Evolutionary conservation across 2,113 vertebrate species (phyloP).

Genomic region (Periophthalmus modestus): DNA sequence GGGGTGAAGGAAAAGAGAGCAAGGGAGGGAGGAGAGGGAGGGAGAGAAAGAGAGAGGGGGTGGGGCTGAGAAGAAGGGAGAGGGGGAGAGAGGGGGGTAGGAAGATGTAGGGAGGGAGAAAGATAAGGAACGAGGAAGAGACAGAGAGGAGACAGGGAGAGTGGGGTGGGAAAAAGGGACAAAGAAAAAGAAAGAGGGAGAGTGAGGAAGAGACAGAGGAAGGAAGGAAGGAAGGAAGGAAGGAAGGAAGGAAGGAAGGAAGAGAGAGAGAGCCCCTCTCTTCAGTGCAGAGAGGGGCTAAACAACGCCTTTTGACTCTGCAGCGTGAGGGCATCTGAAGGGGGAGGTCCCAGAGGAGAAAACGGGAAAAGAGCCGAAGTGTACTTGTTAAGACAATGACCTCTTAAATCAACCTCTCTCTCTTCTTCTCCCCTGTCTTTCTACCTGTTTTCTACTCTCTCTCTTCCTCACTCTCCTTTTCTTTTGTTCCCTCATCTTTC

Average conservation of each 20-base stretch:
- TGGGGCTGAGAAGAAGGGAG: conserved; percentile 63
- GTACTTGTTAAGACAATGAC: conserved; percentile 75
- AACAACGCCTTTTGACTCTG: conserved; percentile 79
- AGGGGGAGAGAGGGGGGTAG: no score
- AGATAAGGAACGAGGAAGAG: not conserved
- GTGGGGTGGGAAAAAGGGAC: not conserved
- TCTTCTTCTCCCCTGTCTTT: no score
- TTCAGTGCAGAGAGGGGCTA: conserved; percentile 69
- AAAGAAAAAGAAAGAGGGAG: not conserved
- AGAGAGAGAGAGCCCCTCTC: conserved; percentile 78
- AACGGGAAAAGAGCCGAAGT: conserved; percentile 69
- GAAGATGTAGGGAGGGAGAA: not conserved
- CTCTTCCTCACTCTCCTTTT: no score
- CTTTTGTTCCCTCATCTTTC: no score
- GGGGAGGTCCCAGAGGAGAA: conserved; percentile 59
- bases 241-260: not conserved
- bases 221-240: no score
- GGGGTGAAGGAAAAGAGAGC: no score
- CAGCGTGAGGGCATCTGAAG: conserved; percentile 73
- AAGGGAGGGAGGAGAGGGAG: no score
- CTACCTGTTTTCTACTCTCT: no score
- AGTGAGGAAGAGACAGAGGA: not conserved
- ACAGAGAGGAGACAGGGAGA: not conserved
- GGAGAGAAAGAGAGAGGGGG: not conserved
- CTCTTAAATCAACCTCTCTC: conserved; percentile 66